A percentile compares a stretch with the other conserved stretches of the same genome.
These are phyloP conservation scores for Caenorhabditis wallacei DNA, from an alignment of 2,888 invertebrate species.

Conservation along the genomic window DNA sequence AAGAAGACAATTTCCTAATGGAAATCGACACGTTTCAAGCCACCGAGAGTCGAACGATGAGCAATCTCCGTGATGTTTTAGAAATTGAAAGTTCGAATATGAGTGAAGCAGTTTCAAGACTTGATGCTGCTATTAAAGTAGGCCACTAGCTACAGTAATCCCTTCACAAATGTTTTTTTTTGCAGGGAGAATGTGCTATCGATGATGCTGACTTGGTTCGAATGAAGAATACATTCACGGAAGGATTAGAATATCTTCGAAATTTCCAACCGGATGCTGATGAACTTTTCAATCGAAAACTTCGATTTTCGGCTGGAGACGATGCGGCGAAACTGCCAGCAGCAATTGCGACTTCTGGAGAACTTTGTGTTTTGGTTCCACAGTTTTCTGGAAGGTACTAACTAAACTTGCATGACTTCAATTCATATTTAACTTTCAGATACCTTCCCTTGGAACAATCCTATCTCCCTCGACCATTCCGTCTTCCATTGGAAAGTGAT, in stretches of 20 bases:
- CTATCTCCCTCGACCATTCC: slow-evolving; percentile 80
- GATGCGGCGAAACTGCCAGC: slow-evolving; percentile 88
- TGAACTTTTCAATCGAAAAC: slow-evolving; percentile 82
- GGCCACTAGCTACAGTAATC: too few relatives aligned
- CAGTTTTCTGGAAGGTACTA: slow-evolving; percentile 80
- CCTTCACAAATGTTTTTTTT: not conserved
- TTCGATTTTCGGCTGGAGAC: slow-evolving; percentile 90
- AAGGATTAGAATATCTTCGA: slow-evolving; percentile 94
- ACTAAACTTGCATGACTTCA: not conserved
- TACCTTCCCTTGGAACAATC: slow-evolving; percentile 81
- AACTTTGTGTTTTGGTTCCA: slow-evolving; percentile 87
- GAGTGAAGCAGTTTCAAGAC: slow-evolving; percentile 95
- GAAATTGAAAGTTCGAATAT: slow-evolving; percentile 96
- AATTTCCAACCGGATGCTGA: slow-evolving; percentile 91
- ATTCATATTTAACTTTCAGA: slow-evolving; percentile 27
- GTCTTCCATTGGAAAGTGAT: slow-evolving; percentile 73
- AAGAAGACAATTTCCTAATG: slow-evolving; percentile 86
- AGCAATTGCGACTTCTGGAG: slow-evolving; percentile 93
- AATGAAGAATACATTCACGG: slow-evolving; percentile 95
- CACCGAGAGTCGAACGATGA: slow-evolving; percentile 89
- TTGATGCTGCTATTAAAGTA: slow-evolving; percentile 87
- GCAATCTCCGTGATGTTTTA: slow-evolving; percentile 87
- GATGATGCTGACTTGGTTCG: slow-evolving; percentile 94
- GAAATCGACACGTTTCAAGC: slow-evolving; percentile 92
- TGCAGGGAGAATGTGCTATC: slow-evolving; percentile 79